phyloP scores from a whole-genome alignment of 2,797 vertebrate genomes.

The Amblyraja radiata region DNA sequence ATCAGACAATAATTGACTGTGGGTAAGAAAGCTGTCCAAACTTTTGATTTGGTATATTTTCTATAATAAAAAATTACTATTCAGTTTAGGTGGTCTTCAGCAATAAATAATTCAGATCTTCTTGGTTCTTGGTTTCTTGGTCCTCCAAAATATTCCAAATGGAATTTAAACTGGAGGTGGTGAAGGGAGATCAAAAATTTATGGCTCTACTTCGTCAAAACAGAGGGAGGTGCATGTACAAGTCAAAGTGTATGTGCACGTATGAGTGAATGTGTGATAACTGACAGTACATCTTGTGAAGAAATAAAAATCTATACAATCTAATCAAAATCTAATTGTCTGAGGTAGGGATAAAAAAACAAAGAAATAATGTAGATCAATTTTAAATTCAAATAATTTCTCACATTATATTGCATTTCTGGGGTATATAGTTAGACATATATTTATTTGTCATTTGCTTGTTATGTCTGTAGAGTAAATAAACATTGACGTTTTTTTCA shows the following conservation, averaged over 20 bases:
- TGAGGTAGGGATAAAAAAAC: neutral
- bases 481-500: neutral
- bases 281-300: neutral
- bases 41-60: neutral
- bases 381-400: neutral
- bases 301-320: neutral
- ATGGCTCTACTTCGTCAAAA: neutral
- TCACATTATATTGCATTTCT: neutral
- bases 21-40: neutral
- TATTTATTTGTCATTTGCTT: neutral
- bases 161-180: too few relatives aligned
- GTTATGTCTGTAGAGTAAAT: neutral
- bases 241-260: neutral
- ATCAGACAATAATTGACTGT: neutral
- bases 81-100: neutral
- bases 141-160: too few relatives aligned
- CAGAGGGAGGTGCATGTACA: neutral
- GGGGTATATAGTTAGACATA: neutral
- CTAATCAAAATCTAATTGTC: neutral
- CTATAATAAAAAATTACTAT: neutral
- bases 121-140: too few relatives aligned
- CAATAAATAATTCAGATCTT: neutral
- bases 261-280: neutral
- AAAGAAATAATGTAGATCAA: neutral
- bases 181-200: neutral